Evolutionary conservation across 2,888 invertebrate species (phyloP).

Genomic region (Prionchulus punctatus): DNA sequence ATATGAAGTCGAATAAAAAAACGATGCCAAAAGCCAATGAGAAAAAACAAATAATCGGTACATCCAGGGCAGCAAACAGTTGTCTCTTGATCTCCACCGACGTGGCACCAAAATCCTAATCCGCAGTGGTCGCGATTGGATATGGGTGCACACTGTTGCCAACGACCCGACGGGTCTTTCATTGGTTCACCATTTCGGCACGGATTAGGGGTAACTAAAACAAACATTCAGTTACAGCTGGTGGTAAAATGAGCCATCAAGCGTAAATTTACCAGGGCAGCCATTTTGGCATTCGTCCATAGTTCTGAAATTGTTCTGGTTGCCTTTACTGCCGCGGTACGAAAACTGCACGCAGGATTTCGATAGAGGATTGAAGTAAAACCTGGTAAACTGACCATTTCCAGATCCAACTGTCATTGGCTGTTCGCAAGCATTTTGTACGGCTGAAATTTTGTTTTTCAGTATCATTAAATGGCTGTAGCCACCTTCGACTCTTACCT

Average conservation of each 20-base stretch:
- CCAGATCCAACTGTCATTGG: too few relatives aligned
- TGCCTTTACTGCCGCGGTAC: conserved; percentile 7
- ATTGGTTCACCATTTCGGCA: conserved; percentile 6
- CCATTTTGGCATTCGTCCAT: conserved; percentile 8
- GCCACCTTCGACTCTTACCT: too few relatives aligned
- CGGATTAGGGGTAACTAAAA: background rate
- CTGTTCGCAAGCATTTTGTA: too few relatives aligned
- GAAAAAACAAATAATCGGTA: background rate
- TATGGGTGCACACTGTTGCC: too few relatives aligned
- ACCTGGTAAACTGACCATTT: conserved; percentile 12
- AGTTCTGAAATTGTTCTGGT: conserved; percentile 14
- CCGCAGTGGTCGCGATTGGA: conserved; percentile 19
- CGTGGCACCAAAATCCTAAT: conserved; percentile 22
- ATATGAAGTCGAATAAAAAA: too few relatives aligned
- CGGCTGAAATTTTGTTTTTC: too few relatives aligned
- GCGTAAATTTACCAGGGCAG: too few relatives aligned
- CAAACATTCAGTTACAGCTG: background rate
- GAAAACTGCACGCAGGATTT: conserved; percentile 19
- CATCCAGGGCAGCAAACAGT: conserved; percentile 20
- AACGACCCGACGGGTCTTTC: background rate
- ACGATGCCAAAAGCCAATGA: background rate
- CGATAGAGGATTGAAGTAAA: conserved; percentile 18
- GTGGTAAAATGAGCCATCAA: too few relatives aligned
- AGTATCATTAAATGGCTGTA: too few relatives aligned
- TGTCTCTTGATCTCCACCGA: conserved; percentile 24